phyloP scores from a whole-genome alignment of 2,888 invertebrate species.

The Gari tellinella region DNA sequence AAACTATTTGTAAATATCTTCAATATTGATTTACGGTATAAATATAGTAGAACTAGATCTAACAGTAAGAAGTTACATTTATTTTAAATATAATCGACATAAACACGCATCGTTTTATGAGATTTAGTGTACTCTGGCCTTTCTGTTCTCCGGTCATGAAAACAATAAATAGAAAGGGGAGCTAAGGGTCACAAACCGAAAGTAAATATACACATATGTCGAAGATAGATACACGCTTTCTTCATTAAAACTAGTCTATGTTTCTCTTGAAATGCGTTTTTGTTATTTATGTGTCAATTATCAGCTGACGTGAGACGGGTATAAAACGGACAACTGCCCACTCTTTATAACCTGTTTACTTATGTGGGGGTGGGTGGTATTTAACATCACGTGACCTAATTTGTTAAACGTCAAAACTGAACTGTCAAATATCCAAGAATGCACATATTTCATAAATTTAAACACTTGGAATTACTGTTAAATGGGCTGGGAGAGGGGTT shows the following conservation, averaged over 20 bases:
- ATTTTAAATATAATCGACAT: no score
- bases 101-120: no score
- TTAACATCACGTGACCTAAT: slow-evolving; percentile 47
- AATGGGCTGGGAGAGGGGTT: no score
- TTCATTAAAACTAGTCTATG: neutral
- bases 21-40: no score
- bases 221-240: neutral
- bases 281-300: no score
- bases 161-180: slow-evolving; percentile 22
- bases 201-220: slow-evolving; percentile 8
- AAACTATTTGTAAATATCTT: no score
- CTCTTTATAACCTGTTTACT: slow-evolving; percentile 25
- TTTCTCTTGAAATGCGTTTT: no score
- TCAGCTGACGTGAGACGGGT: no score
- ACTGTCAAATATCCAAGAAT: slow-evolving; percentile 8
- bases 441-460: no score
- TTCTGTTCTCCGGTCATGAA: slow-evolving; percentile 8
- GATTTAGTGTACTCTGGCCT: slow-evolving; percentile 12
- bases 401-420: slow-evolving; percentile 41
- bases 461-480: no score
- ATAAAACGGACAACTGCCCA: neutral
- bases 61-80: no score
- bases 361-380: slow-evolving; percentile 53
- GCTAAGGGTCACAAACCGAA: slow-evolving; percentile 20
- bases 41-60: no score